phyloP scores from a whole-genome alignment of 1,140 invertebrate species.

The Zaprionus lachaisei region DNA sequence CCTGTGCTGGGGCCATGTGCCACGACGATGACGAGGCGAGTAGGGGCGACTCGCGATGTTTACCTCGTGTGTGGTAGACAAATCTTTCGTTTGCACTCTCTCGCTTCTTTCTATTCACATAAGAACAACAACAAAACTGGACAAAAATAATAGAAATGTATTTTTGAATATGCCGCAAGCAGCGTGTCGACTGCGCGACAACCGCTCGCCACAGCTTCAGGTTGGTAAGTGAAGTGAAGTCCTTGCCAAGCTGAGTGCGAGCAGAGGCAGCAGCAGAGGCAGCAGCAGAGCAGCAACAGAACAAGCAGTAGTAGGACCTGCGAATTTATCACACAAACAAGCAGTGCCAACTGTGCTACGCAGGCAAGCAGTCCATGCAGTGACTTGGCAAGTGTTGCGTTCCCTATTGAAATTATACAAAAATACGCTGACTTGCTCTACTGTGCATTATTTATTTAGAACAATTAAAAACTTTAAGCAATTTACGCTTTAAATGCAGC shows the following conservation, averaged over 20 bases:
- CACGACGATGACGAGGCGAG: not conserved
- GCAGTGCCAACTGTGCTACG: not conserved
- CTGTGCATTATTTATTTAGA: no score
- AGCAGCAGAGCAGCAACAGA: no score
- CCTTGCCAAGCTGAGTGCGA: slow-evolving; percentile 5
- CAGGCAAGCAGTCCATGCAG: not conserved
- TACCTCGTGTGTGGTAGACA: not conserved
- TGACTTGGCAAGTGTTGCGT: not conserved
- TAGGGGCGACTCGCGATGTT: not conserved
- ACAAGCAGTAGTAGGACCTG: slow-evolving; percentile 27
- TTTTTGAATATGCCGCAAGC: slow-evolving; percentile 1
- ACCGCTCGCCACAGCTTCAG: slow-evolving; percentile 62
- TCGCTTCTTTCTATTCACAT: not conserved
- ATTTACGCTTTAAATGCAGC: no score
- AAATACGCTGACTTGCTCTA: no score
- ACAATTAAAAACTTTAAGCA: no score
- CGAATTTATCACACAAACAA: not conserved
- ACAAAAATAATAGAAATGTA: not conserved
- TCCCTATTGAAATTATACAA: no score
- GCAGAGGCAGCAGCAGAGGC: slow-evolving; percentile 21
- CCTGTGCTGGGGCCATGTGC: slow-evolving; percentile 34
- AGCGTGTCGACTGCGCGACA: slow-evolving; percentile 10
- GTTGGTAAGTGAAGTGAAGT: slow-evolving; percentile 58
- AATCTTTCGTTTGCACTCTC: not conserved
- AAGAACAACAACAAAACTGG: not conserved